Evolutionary conservation across 2,113 vertebrate species (phyloP).

Genomic region (Sinocyclocheilus grahami): DNA sequence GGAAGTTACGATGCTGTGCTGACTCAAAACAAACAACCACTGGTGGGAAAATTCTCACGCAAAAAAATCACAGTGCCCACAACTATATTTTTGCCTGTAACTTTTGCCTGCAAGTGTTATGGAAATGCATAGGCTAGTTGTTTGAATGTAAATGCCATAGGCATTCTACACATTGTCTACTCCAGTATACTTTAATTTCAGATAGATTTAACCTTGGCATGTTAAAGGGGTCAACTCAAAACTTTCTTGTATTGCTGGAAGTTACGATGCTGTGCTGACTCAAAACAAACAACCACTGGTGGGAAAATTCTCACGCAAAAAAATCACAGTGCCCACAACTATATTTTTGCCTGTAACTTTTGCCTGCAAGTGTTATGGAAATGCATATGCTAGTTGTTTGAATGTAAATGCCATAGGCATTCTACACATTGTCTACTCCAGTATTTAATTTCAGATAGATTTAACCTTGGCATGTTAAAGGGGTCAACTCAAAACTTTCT

Average conservation of each 20-base stretch:
- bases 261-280: neutral
- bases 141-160: neutral
- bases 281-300: neutral
- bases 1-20: neutral
- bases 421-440: too few species aligned
- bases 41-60: neutral
- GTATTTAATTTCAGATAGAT: neutral
- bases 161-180: too few species aligned
- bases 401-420: neutral
- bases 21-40: neutral
- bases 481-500: too few species aligned
- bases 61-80: neutral
- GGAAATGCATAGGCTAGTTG: neutral
- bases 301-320: too few species aligned
- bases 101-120: neutral
- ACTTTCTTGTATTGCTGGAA: too few species aligned
- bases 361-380: neutral
- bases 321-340: neutral
- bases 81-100: neutral
- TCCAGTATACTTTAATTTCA: neutral
- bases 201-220: neutral
- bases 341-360: neutral
- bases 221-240: neutral
- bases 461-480: neutral
- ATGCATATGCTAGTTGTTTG: neutral